phyloP scores from a whole-genome alignment of 2,113 vertebrate species.

The Sprattus sprattus region DNA sequence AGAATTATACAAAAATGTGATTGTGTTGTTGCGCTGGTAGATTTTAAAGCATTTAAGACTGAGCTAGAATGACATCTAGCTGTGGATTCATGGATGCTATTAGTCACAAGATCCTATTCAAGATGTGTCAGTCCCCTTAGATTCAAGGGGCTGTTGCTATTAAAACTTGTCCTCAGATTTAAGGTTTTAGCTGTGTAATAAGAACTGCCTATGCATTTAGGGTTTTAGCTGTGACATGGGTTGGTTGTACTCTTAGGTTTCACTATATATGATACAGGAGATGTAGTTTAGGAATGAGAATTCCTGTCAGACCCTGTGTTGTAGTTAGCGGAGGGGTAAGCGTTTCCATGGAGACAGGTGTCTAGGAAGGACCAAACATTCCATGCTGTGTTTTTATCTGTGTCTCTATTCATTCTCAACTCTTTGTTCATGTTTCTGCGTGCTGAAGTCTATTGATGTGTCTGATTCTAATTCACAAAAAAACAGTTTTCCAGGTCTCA shows the following conservation, averaged over 20 bases:
- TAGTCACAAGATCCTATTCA: not conserved
- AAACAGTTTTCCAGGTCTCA: constrained; percentile 18
- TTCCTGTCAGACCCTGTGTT: not conserved
- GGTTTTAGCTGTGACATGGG: not conserved
- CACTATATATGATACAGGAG: not conserved
- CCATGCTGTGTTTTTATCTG: constrained; percentile 7
- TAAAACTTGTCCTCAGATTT: too few species aligned
- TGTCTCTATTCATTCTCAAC: constrained; percentile 46
- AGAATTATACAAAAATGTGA: not conserved
- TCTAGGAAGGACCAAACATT: not conserved
- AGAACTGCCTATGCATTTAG: not conserved
- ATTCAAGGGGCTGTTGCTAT: not conserved
- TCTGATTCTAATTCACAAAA: constrained; percentile 4
- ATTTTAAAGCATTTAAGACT: not conserved
- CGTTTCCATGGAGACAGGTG: not conserved
- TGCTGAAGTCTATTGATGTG: constrained; percentile 44
- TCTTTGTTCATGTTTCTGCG: constrained; percentile 46
- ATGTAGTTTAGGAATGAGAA: not conserved
- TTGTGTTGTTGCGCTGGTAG: not conserved
- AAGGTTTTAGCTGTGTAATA: not conserved
- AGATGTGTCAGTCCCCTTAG: too few species aligned
- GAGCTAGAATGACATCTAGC: not conserved
- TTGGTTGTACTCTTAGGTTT: too few species aligned
- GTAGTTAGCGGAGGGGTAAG: not conserved
- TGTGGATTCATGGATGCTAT: not conserved